Base-by-base conservation (phyloP, 2,113 vertebrate species). In the Hystrix cristata region DNA sequence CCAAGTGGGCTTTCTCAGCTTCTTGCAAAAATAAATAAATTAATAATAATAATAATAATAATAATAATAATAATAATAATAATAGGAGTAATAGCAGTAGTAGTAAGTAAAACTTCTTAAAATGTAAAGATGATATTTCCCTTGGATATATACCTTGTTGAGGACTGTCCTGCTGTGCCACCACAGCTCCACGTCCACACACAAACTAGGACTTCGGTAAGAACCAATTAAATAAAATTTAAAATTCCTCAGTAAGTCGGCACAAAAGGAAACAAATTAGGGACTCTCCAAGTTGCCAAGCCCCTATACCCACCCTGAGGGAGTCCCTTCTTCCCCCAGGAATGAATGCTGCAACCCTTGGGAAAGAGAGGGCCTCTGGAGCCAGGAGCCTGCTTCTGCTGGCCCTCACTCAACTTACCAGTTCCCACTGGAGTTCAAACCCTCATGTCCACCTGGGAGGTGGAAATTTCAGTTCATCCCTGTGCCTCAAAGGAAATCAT, bases 291-390 rank as follows among this genome's bases (percentile, higher is more conserved):
- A 12, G 2, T 8, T 51, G 5, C 43, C 65, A 23, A 38, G 64
- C 9, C 14, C 53, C 29, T 25, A 9, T 25, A 25, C 21, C 8
- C 80, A 51, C 3, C 11, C 62, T 19, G 14, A 43, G 59, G 14
- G 31, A 19, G 5, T 1, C 5, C 16, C 51, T 76, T 74, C 21
- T 14, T 91, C 12, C 16, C 69, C 67, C 14, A 5, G 18, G 5
- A 0, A 11, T 74, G 57, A 76, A n/a, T 4, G 29, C 51, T 25
- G n/a, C 19, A 55, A 7, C 59, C 59, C 16, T 18, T 0, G 0
- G 7, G 21, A 46, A 79, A 21, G n/a, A 46, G 18, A 53, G 34
- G 3, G 18, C 12, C 72, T 93, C n/a, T 2, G 16, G 25, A 7
- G n/a, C 4, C 21, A 16, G 9, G 3, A 34, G 7, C 15, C 62